Conservation (phyloP, 1,140 invertebrate species). For the Hesperophylax magnus region DNA sequence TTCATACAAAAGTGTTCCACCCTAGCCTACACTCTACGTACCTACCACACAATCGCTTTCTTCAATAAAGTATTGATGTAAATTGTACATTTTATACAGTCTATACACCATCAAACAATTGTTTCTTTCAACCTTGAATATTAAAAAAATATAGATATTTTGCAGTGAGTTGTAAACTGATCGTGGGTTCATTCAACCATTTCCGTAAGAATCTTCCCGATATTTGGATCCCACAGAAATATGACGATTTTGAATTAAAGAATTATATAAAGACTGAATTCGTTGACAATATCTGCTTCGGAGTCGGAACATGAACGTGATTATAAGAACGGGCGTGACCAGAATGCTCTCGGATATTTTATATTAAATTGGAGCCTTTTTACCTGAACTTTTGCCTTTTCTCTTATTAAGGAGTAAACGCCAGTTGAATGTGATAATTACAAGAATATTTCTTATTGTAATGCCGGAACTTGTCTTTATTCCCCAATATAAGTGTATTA, state of each 20-base stretch:
- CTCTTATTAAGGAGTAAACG: slow-evolving; percentile 22
- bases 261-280: not conserved
- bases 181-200: no score
- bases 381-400: slow-evolving; percentile 29
- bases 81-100: no score
- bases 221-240: not conserved
- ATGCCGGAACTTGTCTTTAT: not conserved
- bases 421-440: slow-evolving; percentile 26
- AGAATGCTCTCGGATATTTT: slow-evolving; percentile 20
- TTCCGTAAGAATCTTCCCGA: no score
- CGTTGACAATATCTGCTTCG: slow-evolving; percentile 32
- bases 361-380: slow-evolving; percentile 30
- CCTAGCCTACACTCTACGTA: no score
- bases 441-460: not conserved
- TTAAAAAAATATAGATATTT: no score
- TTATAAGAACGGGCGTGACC: slow-evolving; percentile 40
- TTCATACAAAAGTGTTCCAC: no score
- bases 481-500: no score
- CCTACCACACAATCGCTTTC: no score
- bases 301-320: slow-evolving; percentile 44
- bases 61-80: no score
- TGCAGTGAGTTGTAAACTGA: no score
- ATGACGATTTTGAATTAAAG: not conserved
- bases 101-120: no score
- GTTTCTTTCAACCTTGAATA: no score